Base-by-base conservation (phyloP, 2,113 vertebrate genomes). In the Corythornis vintsioides region DNA sequence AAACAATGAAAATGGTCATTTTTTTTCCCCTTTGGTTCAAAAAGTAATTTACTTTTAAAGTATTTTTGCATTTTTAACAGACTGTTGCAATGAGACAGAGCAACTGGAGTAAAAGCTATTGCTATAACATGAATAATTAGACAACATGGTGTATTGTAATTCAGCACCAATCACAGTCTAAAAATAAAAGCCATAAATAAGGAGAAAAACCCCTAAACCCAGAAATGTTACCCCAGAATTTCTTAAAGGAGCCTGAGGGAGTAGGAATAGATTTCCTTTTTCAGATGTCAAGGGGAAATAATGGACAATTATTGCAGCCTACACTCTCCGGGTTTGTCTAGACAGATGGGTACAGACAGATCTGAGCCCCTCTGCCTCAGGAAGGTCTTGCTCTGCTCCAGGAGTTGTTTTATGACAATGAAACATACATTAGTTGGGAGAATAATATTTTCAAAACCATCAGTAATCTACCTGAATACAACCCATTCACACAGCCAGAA, bases 181-280 rank as follows among this genome's bases (percentile, higher is more conserved):
- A 94, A 94, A 90, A 90, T 63, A 93, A 82, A 65, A 90, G 13
- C 13, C n/a, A 50, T 65, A 90, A 94, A 92, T 56, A 89, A n/a
- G 20, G 13, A 28, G 0, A 25, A 83, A 84, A 79, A 65, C 6
- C 8, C 43, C 14, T 60, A 78, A 93, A 63, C 26, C 57, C 38
- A n/a, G 38, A 38, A 61, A 90, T 79, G 31, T 70, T 79, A 28
- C 5, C 6, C 2, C 18, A 70, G 57, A 88, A 7, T 76, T 89
- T 81, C 74, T 86, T 69, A 86, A 90, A 59, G 50, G 29, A 92
- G 81, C 28, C 11, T 18, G 25, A 79, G n/a, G 29, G 24, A 76
- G 22, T 10, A 63, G 12, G 15, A 83, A 55, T 25, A 22, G 14
- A 21, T 55, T 92, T 92, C 78, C 10, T 63, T 85, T 45, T 88